Base-by-base conservation (phyloP, 2,888 invertebrate species). In the Vanessa cardui region DNA sequence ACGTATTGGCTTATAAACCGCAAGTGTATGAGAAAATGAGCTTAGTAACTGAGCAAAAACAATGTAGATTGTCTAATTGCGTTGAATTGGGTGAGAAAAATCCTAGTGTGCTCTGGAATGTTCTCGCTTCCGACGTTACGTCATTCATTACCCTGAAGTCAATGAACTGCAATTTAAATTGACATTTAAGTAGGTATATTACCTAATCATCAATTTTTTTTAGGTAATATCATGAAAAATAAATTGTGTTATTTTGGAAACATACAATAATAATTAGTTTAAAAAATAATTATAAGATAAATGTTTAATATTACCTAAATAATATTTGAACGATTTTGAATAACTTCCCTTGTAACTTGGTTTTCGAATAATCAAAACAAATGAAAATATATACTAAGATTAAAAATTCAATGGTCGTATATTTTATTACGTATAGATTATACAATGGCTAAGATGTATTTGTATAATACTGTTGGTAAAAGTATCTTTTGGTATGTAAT, bases 1-100 rank as follows among this genome's bases (percentile, higher is more conserved):
- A 73, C 76, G 46, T 62, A 62, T 76, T 74, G 72, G 76, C 59
- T 54, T 49, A 62, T 64, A 63, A 61, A 67, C 47, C 39, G 62
- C 56, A 21, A 52, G 49, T 58, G 47, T 61, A 59, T 56, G 64
- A 64, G 50, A 49, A 56, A 50, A 56, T 54, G 45, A 58, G 39
- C 31, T 76, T 72, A 70, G 72, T 56, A 61, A 64, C 63, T 20
- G 68, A 73, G 73, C 70, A 77, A 80, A 82, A 87, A 86, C 85
- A 87, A 79, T 80, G 74, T 79, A 80, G 77, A 73, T 78, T 77
- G 77, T 81, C 83, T 89, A 88, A 89, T 88, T 88, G 79, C 76
- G 80, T 75, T 82, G 76, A 88, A 88, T 86, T 83, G 78, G 83
- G 82, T 81, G 84, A 81, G 82, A 83, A 85, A 84, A 84, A 81